phyloP scores from a whole-genome alignment of 2,797 vertebrate species.

The Sciaenops ocellatus region DNA sequence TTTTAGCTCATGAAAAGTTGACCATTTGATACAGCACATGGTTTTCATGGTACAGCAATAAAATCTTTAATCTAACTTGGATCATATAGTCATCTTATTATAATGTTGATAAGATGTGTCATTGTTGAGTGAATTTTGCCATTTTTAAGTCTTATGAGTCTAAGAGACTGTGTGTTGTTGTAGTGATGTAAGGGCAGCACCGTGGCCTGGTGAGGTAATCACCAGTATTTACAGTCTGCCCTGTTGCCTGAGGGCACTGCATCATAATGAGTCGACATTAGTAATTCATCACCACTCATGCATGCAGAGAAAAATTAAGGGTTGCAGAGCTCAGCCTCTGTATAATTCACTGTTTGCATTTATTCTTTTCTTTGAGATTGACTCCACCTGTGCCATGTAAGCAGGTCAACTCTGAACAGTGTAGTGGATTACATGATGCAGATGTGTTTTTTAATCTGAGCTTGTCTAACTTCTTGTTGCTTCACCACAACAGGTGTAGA shows the following conservation, averaged over 20 bases:
- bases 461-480: slow-evolving; percentile 28
- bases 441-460: slow-evolving; percentile 6
- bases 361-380: slow-evolving; percentile 18
- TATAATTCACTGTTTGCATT: slow-evolving; percentile 39
- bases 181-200: slow-evolving; percentile 6
- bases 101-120: background rate
- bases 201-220: slow-evolving; percentile 21
- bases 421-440: slow-evolving; percentile 29
- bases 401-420: slow-evolving; percentile 29
- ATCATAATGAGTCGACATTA: slow-evolving; percentile 48
- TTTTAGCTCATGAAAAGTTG: too few species aligned
- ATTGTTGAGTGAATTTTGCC: background rate
- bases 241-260: slow-evolving; percentile 32
- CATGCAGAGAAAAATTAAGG: slow-evolving; percentile 49
- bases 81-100: background rate
- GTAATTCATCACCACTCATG: slow-evolving; percentile 57
- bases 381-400: slow-evolving; percentile 23
- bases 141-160: background rate
- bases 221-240: slow-evolving; percentile 40
- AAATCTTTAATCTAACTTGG: background rate
- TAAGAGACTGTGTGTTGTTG: background rate
- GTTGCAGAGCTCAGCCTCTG: slow-evolving; percentile 2
- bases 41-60: background rate
- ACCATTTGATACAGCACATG: background rate
- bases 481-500: slow-evolving; percentile 59